Evolutionary conservation across 2,888 invertebrate genomes (phyloP), one percentile per base, ranked within the genome.

Genomic region (Agrotis ipsilon): DNA sequence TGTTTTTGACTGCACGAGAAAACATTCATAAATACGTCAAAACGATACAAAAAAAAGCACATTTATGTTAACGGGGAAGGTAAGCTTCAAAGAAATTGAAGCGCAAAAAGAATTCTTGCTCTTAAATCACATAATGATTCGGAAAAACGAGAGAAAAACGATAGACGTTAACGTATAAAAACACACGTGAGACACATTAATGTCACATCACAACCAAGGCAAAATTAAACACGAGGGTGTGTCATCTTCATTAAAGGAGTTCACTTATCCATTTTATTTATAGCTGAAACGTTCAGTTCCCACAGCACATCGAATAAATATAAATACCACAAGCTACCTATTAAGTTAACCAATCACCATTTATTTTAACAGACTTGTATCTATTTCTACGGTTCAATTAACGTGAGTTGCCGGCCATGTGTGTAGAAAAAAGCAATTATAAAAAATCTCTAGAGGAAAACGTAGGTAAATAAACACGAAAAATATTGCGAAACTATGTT

Each of bases 371-470:
- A 52, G 52, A 60, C 24, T 39, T 55, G 27, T 63, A 67, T 51
- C 60, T 72, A 55, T 81, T 48, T 57, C 61, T 49, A 62, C 55
- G 43, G 78, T 65, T 72, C 46, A 64, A 65, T 79, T 78, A 79
- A 59, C 61, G 48, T 51, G 61, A 58, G 64, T 65, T 70, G 21
- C 27, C n/a, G 14, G 55, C 52, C 49, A 45, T 65, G 27, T 65
- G 16, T 51, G 57, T 48, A 51, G 64, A 27, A 71, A 68, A 78
- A 79, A 57, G 62, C 55, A 71, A 82, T 80, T 68, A 82, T 32
- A 66, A 74, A 32, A 13, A 32, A 66, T 82, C 80, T 79, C 80
- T 65, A 62, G 80, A 68, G 80, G 52, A 24, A 74, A 46, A 21
- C 49, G 14, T 51, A 70, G 16, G 24, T 63, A 66, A 72, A 68